A percentile compares a stretch with the other conserved stretches of the same genome.
phyloP scores from a whole-genome alignment of 2,113 vertebrate species.

The Oncorhynchus masou region DNA sequence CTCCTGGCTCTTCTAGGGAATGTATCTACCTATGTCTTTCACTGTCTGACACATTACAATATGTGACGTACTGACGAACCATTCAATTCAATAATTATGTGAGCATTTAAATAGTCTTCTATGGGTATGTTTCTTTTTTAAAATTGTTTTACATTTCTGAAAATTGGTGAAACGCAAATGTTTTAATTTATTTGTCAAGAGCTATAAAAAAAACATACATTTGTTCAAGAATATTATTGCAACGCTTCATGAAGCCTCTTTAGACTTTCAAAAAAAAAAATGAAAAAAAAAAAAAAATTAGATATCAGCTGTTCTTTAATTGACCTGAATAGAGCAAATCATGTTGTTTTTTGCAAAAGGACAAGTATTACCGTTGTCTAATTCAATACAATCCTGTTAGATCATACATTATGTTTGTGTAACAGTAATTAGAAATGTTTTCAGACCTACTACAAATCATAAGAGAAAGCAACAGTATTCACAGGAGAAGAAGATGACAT shows the following conservation, averaged over 20 bases:
- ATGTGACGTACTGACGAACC: neutral
- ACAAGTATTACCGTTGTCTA: neutral
- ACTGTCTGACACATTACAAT: neutral
- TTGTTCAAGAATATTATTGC: too few relatives aligned
- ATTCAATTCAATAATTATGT: neutral
- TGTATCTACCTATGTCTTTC: neutral
- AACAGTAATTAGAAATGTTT: neutral
- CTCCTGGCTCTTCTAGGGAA: constrained; percentile 49
- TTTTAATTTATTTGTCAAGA: too few relatives aligned
- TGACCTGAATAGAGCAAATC: neutral
- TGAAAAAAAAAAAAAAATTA: too few relatives aligned
- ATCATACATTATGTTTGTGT: neutral
- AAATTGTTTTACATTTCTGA: too few relatives aligned
- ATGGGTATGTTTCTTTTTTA: neutral
- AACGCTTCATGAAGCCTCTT: too few relatives aligned
- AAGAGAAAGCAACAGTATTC: neutral
- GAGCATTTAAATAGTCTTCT: neutral
- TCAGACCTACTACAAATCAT: neutral
- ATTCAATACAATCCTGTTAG: neutral
- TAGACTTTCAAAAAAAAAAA: too few relatives aligned
- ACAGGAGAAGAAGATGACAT: neutral
- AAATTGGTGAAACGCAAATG: too few relatives aligned
- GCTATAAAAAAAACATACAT: too few relatives aligned
- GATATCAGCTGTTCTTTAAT: too few relatives aligned
- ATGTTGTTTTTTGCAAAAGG: neutral